Evolutionary conservation across 2,797 vertebrate species (phyloP), one percentile per base, ranked within the genome.

Genomic region (Pangasius krempfi): DNA sequence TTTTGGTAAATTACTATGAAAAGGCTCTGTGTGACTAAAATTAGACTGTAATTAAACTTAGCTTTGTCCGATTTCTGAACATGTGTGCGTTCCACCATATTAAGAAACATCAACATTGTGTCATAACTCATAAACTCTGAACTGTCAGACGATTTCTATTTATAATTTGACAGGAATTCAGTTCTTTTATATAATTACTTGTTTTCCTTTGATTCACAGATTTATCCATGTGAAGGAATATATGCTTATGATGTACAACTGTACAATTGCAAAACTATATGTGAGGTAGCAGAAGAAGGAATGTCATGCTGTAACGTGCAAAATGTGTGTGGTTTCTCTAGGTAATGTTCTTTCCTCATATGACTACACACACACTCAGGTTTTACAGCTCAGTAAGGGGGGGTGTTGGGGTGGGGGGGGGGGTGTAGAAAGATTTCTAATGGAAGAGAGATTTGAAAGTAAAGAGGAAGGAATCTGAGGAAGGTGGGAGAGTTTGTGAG

Each of bases 321-420:
- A 52, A 81, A 82, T 16, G 78, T 86, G 79, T 82, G 47, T 47
- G 22, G 58, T 66, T 84, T 84, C 56, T 86, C 33, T 72, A 72
- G 62, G 50, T 66, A 37, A 66, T 40, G 47, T 76, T 37, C 82
- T 66, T 84, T 33, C 82, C 62, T 84, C 47, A 68, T 16, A 75
- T 64, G 56, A 66, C 58, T 86, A 18, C 75, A 25, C 20, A 50
- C 50, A 87, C 76, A 30, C 76, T 76, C 85, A 86, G 84, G 52
- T 75, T 86, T 76, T 86, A 75, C 70, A 76, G 37, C 85, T 50
- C 40, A 47, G 33, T 50, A 44, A 73, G 52, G 44, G 8, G 20
- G 83, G 50, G 47, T n/a, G 75, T 14, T 27, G 2, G 14, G 40
- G 30, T 27, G 2, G 14, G 40, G 30, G 20, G 37, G 40, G 25